These are phyloP conservation scores for Machimus rusticus DNA, from an alignment of 2,888 invertebrate genomes.

Conservation along the genomic window DNA sequence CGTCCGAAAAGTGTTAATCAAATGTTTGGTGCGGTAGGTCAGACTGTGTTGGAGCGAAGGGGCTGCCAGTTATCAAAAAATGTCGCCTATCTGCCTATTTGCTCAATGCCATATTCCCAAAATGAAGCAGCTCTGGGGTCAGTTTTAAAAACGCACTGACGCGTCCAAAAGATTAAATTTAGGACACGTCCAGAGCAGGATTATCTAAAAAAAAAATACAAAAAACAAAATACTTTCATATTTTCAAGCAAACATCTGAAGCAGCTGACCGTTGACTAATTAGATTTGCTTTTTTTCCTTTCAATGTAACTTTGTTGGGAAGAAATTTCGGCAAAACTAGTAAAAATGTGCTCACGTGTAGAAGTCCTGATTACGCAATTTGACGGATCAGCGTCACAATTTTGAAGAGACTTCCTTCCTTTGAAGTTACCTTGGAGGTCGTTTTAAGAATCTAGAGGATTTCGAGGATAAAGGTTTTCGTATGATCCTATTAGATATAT, in stretches of 20 bases:
- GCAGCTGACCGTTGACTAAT: neutral
- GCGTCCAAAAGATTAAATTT: neutral
- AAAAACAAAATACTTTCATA: neutral
- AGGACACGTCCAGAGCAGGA: neutral
- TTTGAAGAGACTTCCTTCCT: neutral
- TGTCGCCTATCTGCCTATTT: neutral
- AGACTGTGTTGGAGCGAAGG: neutral
- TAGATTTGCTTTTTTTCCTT: neutral
- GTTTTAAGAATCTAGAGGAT: neutral
- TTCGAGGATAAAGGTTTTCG: neutral
- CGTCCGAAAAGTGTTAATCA: neutral
- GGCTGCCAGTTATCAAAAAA: neutral
- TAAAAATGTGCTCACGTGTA: neutral
- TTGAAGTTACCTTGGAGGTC: neutral
- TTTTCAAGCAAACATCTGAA: neutral
- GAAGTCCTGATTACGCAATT: neutral
- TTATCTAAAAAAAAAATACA: neutral
- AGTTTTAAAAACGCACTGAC: neutral
- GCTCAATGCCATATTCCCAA: neutral
- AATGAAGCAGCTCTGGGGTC: neutral
- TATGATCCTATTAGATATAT: neutral
- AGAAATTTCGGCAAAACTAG: neutral
- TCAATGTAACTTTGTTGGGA: neutral
- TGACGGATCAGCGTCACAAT: neutral
- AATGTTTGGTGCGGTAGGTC: neutral